Evolutionary conservation across 2,113 vertebrate species (phyloP).

Genomic region (Nycticryphes semicollaris): DNA sequence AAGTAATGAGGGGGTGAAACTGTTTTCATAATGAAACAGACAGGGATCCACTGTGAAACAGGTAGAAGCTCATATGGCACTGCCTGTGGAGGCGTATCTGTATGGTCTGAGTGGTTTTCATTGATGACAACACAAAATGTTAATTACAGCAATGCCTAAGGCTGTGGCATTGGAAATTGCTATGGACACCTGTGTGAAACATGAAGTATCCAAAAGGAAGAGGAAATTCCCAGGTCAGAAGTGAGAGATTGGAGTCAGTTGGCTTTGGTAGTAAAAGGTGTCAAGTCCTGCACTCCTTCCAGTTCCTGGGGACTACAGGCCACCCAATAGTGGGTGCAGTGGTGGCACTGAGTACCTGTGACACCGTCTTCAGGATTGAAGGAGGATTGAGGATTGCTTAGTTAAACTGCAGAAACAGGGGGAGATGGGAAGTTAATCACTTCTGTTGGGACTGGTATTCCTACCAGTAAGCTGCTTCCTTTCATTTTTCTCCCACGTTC

Average conservation of each 20-base stretch:
- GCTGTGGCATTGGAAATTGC: background rate
- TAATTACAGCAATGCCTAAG: background rate
- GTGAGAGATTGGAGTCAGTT: background rate
- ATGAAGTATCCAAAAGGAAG: background rate
- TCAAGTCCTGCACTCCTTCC: background rate
- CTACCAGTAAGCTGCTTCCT: background rate
- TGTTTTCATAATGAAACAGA: background rate
- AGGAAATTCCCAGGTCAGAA: background rate
- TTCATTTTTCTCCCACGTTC: background rate
- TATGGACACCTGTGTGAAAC: background rate
- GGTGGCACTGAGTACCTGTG: background rate
- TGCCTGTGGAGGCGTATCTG: background rate
- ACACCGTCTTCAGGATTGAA: accelerated
- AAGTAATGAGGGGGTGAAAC: background rate
- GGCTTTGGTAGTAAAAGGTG: background rate
- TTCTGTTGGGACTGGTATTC: background rate
- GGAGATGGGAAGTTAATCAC: background rate
- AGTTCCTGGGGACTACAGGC: too few relatives aligned
- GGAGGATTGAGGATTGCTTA: background rate
- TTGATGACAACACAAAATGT: background rate
- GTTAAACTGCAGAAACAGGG: background rate
- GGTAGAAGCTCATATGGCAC: background rate
- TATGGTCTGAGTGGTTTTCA: background rate
- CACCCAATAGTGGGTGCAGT: too few relatives aligned
- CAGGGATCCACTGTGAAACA: background rate